Base-by-base conservation (phyloP, 1,140 invertebrate species). In the Leptinotarsa lineolata region DNA sequence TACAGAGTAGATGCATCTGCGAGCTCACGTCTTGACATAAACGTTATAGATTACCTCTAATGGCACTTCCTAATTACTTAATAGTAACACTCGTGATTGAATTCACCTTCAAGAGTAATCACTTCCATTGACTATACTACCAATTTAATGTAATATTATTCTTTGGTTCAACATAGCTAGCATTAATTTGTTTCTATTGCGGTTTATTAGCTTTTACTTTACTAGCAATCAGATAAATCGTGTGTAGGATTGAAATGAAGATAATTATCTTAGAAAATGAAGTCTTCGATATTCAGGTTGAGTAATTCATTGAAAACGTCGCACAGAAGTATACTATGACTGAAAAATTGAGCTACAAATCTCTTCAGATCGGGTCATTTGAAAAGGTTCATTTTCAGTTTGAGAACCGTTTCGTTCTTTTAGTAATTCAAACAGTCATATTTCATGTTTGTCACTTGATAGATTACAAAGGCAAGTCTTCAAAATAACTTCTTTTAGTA, bases 1-100 rank as follows among this genome's bases (percentile, higher is more conserved):
- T 39, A 39, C 30, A 39, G 30, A 54, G 48, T 54, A 54, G 48
- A 54, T 54, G 48, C 48, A 54, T 54, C 16, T 54, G 48, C 48
- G 48, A 54, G 48, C 48, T 15, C 48, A 54, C 48, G 48, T 54
- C 48, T 54, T 54, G 48, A 54, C 48, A 54, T 54, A n/a, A 54
- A 16, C 48, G 48, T 18, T 54, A 54, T 16, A 54, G 15, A 54
- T 54, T 54, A 54, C 48, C 48, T 15, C 48, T 54, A 54, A 54
- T 54, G 48, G n/a, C n/a, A 54, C 48, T 54, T 39, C 48, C 48
- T 54, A 54, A 54, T 18, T 54, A 54, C 48, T 54, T 54, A 54
- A 54, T 54, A 54, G 48, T 54, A 54, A 54, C 48, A 54, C 15
- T 54, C 48, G 48, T 54, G 48, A 54, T 54, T 54, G n/a, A 54